Evolutionary conservation across 2,888 invertebrate genomes (phyloP).

Genomic region (Acholoe squamosa): DNA sequence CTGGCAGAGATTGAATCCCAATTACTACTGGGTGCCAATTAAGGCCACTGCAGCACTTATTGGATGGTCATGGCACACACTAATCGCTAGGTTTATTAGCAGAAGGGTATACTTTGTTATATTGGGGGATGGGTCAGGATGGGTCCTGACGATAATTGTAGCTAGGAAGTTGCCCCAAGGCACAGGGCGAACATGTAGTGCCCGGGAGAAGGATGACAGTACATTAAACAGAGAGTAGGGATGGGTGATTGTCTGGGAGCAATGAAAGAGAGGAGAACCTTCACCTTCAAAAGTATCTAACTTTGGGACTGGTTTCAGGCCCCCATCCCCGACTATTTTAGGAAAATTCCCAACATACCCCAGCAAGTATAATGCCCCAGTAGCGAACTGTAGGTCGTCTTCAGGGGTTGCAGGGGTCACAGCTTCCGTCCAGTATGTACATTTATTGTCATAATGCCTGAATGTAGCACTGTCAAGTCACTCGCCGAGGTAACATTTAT

Average conservation of each 20-base stretch:
- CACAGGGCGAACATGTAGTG: neutral
- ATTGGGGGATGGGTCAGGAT: neutral
- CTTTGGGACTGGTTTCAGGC: too few species aligned
- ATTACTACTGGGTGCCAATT: constrained; percentile 32
- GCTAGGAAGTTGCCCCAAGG: neutral
- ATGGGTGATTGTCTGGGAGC: neutral
- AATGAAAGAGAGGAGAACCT: neutral
- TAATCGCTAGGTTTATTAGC: neutral
- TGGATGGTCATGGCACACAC: neutral
- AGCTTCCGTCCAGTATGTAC: too few species aligned
- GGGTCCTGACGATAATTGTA: neutral
- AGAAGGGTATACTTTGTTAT: neutral
- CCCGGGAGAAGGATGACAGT: neutral
- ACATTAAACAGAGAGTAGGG: neutral
- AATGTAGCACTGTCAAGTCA: too few species aligned
- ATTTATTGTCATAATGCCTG: too few species aligned
- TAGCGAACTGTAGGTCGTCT: too few species aligned
- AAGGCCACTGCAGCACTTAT: neutral
- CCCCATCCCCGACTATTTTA: too few species aligned
- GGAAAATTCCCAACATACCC: too few species aligned
- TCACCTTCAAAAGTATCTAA: too few species aligned
- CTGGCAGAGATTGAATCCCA: constrained; percentile 11
- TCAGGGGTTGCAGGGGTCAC: too few species aligned
- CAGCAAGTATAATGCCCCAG: too few species aligned
- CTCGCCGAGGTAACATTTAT: too few species aligned